Evolutionary conservation across 1,140 invertebrate species (phyloP), one percentile per base, ranked within the genome.

Genomic region (Neotoxoptera formosana): DNA sequence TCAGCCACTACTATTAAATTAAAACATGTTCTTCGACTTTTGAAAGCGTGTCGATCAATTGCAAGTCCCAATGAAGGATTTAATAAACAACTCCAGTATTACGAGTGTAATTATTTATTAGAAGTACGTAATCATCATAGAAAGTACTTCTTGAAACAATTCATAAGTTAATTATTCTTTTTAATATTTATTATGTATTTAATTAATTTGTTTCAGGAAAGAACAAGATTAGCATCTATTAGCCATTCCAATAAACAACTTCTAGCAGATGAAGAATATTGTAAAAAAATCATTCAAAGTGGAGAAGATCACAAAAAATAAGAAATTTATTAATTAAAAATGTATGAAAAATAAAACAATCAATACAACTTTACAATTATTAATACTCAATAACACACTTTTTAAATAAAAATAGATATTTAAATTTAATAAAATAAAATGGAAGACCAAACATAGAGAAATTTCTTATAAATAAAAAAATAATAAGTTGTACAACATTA

Each of bases 61-160:
- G 98, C 98, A 94, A 99, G 99, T 96, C 99, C 99, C 20, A 99
- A 99, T 95, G 97, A 98, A 93, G 98, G 98, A 94, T 99, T 99
- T 95, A 98, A 99, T 95, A 97, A 97, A 94, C 99, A 99, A 95
- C 96, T 99, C 56, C 98, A 98, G 95, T 98, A 98, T 94, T 99
- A 98, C 95, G 98, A 99, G 95, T 96, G 96, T 51, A 97, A 97
- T 94, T 96, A 97, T 94, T 95, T 99, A 56, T 95, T 96, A 93
- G 97, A 98, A 96, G 98, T 98, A 96, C 95, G 94, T 94, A 56
- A 47, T n/a, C n/a, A 76, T 17, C 14, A 36, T 41, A 94, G 21
- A 36, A 83, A 36, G 34, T 83, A 23, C 2, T 84, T 41, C 9
- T 21, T 84, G 7, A 21, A 45, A 47, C 7, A 17, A 76, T 30